phyloP scores from a whole-genome alignment of 1,140 invertebrate species.

The Drosophila hydei region DNA sequence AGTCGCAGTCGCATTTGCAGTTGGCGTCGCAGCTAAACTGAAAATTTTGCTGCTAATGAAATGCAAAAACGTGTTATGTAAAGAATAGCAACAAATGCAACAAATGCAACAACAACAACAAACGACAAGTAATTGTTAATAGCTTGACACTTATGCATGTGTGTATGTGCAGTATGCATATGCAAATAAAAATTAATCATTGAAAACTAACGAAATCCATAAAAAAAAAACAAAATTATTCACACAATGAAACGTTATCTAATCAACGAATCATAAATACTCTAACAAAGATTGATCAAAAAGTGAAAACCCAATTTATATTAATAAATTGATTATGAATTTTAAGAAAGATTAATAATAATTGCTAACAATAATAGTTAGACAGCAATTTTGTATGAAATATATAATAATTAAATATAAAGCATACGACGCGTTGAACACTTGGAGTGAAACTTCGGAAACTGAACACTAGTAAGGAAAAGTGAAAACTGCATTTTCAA shows the following conservation, averaged over 20 bases:
- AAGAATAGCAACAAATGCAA: constrained; percentile 39
- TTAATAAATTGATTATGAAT: not conserved
- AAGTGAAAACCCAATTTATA: not conserved
- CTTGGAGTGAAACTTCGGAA: too few relatives aligned
- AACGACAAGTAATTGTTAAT: constrained; percentile 55
- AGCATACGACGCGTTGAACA: not conserved
- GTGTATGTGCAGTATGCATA: constrained; percentile 29
- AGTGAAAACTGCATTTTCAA: too few relatives aligned
- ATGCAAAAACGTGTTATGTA: constrained; percentile 76
- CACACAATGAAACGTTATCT: constrained; percentile 13
- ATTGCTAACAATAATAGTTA: not conserved
- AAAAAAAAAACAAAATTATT: constrained; percentile 50
- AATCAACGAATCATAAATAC: constrained; percentile 18
- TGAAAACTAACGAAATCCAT: constrained; percentile 63
- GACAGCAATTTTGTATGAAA: not conserved
- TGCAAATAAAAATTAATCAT: constrained; percentile 74
- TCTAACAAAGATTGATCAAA: constrained; percentile 5
- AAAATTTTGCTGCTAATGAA: constrained; percentile 67
- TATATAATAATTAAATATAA: not conserved
- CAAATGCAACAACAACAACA: constrained; percentile 3
- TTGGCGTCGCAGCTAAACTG: constrained; percentile 36
- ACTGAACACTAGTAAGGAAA: too few relatives aligned
- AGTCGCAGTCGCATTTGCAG: not conserved
- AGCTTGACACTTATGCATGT: constrained; percentile 52
- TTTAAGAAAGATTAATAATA: constrained; percentile 2